These are phyloP conservation scores for Aelia acuminata DNA, from an alignment of 2,888 invertebrate genomes.

Conservation along the genomic window DNA sequence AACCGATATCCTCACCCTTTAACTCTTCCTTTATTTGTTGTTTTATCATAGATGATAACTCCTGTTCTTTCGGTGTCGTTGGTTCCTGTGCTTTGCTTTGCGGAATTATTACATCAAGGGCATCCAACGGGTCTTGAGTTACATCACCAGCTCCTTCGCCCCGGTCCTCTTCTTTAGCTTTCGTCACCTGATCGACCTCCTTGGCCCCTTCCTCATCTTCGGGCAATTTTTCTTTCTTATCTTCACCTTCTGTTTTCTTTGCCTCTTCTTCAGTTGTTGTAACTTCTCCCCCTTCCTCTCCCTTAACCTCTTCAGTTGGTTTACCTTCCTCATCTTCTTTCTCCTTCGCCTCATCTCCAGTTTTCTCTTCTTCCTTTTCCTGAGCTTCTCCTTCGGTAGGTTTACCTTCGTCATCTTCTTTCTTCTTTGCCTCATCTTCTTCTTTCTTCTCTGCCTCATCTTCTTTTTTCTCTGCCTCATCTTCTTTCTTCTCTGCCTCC, in stretches of 20 bases:
- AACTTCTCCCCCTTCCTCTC: neutral
- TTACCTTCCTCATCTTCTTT: neutral
- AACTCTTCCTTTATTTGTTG: neutral
- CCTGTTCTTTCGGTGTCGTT: neutral
- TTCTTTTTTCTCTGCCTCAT: neutral
- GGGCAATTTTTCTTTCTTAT: neutral
- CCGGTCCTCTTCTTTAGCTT: neutral
- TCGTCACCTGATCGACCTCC: no score
- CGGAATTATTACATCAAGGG: neutral
- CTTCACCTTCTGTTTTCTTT: neutral
- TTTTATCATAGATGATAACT: neutral
- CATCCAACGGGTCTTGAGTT: neutral
- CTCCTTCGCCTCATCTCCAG: neutral
- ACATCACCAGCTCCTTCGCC: slow-evolving; percentile 10
- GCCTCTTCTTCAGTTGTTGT: neutral
- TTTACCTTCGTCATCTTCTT: neutral
- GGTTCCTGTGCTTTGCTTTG: neutral
- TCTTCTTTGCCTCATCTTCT: neutral
- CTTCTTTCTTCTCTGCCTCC: neutral
- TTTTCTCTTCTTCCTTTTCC: neutral
- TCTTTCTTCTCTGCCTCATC: neutral
- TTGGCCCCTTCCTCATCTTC: neutral
- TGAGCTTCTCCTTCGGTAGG: neutral
- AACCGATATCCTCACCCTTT: neutral
- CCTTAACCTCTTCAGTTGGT: neutral